Evolutionary conservation across 2,797 vertebrate species (phyloP).

Genomic region (Propithecus perrieri): DNA sequence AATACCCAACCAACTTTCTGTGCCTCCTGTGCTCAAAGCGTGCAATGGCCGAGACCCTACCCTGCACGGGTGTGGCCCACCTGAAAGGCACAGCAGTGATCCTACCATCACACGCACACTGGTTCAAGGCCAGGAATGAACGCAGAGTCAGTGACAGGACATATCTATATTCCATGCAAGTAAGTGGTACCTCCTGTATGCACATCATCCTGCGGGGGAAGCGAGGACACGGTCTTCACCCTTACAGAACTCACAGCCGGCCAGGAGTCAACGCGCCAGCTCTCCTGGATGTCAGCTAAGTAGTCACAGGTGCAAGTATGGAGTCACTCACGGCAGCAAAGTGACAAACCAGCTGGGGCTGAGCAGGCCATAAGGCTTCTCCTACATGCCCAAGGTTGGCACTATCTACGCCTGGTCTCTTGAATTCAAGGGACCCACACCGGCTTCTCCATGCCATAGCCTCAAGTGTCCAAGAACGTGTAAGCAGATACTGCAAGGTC

Average conservation of each 20-base stretch:
- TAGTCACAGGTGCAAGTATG: too few relatives aligned
- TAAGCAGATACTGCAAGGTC: background rate
- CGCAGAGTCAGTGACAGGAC: rapidly evolving
- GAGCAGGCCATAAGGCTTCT: rapidly evolving
- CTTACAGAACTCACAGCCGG: background rate
- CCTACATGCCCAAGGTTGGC: rapidly evolving
- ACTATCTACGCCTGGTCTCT: background rate
- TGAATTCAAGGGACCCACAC: rapidly evolving
- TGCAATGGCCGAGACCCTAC: rapidly evolving
- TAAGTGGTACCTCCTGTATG: background rate
- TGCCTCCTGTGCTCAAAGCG: too few relatives aligned
- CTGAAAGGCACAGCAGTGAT: rapidly evolving
- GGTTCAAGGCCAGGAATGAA: rapidly evolving
- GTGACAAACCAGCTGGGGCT: background rate
- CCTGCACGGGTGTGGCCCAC: rapidly evolving
- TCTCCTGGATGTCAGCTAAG: background rate
- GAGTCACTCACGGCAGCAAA: background rate
- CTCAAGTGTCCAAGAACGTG: background rate
- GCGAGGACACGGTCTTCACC: rapidly evolving
- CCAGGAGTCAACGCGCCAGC: background rate
- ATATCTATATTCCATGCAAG: rapidly evolving
- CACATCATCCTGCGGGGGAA: background rate
- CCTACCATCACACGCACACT: rapidly evolving
- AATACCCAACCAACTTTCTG: background rate
- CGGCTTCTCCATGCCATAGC: rapidly evolving